phyloP scores from a whole-genome alignment of 2,888 invertebrate genomes.

The Archaeoteleia sp. region DNA sequence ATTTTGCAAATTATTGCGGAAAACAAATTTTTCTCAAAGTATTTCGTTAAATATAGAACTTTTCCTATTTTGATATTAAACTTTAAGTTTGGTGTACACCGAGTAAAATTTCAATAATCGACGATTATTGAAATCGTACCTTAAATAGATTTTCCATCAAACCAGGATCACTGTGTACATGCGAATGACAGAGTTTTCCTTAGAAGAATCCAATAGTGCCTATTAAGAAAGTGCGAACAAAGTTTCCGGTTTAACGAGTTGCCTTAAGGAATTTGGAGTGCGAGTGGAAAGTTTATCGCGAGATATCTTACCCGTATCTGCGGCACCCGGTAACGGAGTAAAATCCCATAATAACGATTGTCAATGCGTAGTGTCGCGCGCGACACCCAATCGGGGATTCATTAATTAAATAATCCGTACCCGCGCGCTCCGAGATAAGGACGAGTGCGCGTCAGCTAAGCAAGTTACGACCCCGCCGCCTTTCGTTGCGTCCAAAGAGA shows the following conservation, averaged over 20 bases:
- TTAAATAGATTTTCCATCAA: no score
- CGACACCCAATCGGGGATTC: conserved; percentile 61
- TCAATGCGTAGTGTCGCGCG: conserved; percentile 56
- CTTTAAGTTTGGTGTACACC: no score
- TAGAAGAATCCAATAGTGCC: conserved; percentile 19
- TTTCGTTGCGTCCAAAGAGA: background rate
- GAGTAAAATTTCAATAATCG: no score
- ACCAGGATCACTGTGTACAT: no score
- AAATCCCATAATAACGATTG: conserved; percentile 65
- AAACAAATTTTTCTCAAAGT: no score
- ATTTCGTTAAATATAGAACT: no score
- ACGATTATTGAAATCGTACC: no score
- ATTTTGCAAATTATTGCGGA: no score
- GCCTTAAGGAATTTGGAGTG: conserved; percentile 37
- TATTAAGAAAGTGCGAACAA: conserved; percentile 36
- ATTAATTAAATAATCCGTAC: conserved; percentile 68
- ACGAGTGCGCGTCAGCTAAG: conserved; percentile 40
- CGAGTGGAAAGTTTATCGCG: conserved; percentile 54
- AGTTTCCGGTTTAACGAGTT: conserved; percentile 57
- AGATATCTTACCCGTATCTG: conserved; percentile 51
- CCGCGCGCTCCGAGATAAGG: conserved; percentile 24
- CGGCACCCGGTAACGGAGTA: conserved; percentile 56
- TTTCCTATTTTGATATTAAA: no score
- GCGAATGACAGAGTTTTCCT: conserved; percentile 12
- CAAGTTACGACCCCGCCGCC: background rate